Base-by-base conservation (phyloP, 2,797 vertebrate genomes). In the Buphagus erythrorhynchus region DNA sequence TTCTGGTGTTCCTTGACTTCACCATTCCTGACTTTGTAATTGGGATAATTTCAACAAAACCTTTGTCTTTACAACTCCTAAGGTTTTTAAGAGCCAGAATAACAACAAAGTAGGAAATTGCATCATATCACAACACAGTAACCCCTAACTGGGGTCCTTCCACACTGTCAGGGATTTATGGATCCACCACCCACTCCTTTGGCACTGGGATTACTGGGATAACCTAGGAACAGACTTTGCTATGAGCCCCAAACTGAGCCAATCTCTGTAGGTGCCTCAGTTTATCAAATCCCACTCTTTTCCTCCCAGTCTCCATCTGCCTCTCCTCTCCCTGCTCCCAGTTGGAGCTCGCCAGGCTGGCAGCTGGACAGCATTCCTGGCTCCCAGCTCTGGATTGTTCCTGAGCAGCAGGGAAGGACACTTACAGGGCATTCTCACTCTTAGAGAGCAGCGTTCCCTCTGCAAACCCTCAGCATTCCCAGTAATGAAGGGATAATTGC, bases 341-440 rank as follows among this genome's bases (percentile, higher is more conserved):
- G 51, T 1, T 29, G 36, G 10, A 35, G 26, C n/a, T 45, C 0
- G 33, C 73, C 88, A 54, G 77, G 74, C 89, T 81, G 48, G 48
- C 88, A 76, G 93, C 85, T 65, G 94, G 78, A 40, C 61, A 29
- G 52, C 65, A 59, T 71, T 40, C 48, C 67, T 33, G 75, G 78
- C 78, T 92, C 62, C 4, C 31, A 28, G 76, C 57, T 13, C 20
- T 13, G 26, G 91, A 77, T 73, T 90, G 91, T 82, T 91, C 82
- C 88, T 0, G 10, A 86, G 87, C 90, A 95, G 95, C 93, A 63
- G 93, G 94, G 94, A 77, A 74, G 87, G 11, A 58, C 78, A 9
- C 65, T 90, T 24, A 25, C 71, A 48, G 91, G 88, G 76, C 88
- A 54, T 86, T 94, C 91, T 90, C 36, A 1, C 92, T 88, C 88